Base-by-base conservation (phyloP, 2,888 invertebrate species). In the Pachymerium ferrugineum region DNA sequence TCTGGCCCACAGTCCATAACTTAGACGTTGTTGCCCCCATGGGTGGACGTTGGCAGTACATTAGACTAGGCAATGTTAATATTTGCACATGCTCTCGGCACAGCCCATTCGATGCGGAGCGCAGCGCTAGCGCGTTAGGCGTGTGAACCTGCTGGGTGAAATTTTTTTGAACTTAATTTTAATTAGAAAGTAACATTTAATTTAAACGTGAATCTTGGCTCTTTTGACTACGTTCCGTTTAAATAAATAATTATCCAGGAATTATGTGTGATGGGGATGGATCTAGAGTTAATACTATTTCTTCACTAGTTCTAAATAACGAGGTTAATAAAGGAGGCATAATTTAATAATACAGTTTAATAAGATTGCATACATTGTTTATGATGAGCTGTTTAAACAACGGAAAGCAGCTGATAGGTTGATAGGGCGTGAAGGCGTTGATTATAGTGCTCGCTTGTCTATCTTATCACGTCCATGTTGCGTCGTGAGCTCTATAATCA, bases 31-130 rank as follows among this genome's bases (percentile, higher is more conserved):
- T 47, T 47, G 47, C 47, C 47, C 47, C 47, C 47, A 47, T 47
- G 47, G 47, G 47, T 47, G 47, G 47, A 47, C 47, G 47, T 47
- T 47, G 47, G 47, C 47, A 47, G 47, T 47, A 47, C 47, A 47
- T 47, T 47, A 47, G 47, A 47, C 47, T 22, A 22, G 47, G 47
- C 47, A 47, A 22, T 47, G 47, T 47, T 47, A 47, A 47, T 47
- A 47, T 47, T 47, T 47, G 47, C 47, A 47, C 47, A 47, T 22
- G 47, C 16, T 47, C 16, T 47, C 47, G 47, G 47, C 47, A 47
- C 47, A 19, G 47, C 47, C 47, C 47, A 3, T 6, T 22, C 38
- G 5, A 38, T 38, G 16, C 47, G 47, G 16, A 19, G 22, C 47
- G 47, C 10, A 10, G 14, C 38, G 4, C 47, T 5, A 6, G 47